Evolutionary conservation across 2,113 vertebrate genomes (phyloP), one percentile per base, ranked within the genome.

Genomic region (Laterallus jamaicensis): DNA sequence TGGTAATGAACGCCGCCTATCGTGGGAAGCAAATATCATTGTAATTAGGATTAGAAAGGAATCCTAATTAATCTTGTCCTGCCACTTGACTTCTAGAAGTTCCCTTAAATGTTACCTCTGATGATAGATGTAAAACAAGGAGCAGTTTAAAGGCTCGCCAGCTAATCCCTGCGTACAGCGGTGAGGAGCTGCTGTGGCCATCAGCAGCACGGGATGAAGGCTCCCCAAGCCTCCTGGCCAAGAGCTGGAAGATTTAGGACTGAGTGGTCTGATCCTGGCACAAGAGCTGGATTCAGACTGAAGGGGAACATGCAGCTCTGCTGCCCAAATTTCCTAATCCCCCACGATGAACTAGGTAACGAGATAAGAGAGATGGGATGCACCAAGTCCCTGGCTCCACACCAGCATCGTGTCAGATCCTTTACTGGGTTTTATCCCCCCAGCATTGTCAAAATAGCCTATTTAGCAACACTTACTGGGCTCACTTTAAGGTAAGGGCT

Each of bases 61-160:
- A 96, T 96, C 92, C 77, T 93, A 96, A 97, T 95, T 97, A 97
- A 97, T 97, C 95, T 95, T 42, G 86, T 93, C 95, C 93, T 90
- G 93, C 81, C 92, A 96, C 94, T 96, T 96, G 94, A 96, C 95
- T 95, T 96, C 83, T 91, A 86, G 79, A 96, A 95, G 92, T 88
- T 96, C 95, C 44, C 76, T 92, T 79, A 90, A 83, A 86, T 60
- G 60, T 75, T 97, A 71, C 92, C 86, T 95, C 87, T 88, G 76
- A 69, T 19, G 88, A n/a, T n/a, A 82, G 82, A 96, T 69, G 86
- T 49, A 92, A 82, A 91, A 54, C 83, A 73, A 88, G 91, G 58
- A 92, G 66, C 69, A 82, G 81, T 87, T 80, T 82, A 71, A 86
- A 89, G 80, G 70, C 90, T 94, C 2, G 0, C 31, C 67, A 70